phyloP scores from a whole-genome alignment of 2,888 invertebrate species.

The Lasioglossum lativentre region DNA sequence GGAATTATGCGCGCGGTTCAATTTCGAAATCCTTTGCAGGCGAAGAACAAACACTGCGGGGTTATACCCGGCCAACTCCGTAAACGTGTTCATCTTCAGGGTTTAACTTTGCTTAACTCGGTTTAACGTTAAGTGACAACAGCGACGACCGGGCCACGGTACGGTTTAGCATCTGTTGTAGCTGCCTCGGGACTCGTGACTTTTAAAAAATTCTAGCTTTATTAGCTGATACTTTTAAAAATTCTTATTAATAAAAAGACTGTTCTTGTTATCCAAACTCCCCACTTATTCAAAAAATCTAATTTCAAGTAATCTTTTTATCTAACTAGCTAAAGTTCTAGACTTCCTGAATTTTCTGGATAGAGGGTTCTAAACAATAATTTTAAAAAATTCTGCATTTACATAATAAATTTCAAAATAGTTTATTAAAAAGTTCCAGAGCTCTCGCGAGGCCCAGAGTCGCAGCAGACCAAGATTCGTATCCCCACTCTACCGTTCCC shows the following conservation, averaged over 20 bases:
- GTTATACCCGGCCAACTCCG: slow-evolving; percentile 22
- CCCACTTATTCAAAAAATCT: no score
- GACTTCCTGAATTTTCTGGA: no score
- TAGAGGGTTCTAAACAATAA: no score
- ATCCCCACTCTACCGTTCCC: no score
- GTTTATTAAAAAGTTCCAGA: no score
- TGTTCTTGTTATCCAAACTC: background rate
- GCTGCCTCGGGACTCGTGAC: background rate
- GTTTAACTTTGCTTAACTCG: slow-evolving; percentile 32
- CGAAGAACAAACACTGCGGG: slow-evolving; percentile 8
- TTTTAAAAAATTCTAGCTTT: background rate
- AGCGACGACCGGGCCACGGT: background rate
- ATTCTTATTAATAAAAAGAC: no score
- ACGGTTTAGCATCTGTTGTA: background rate
- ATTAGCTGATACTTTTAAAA: background rate
- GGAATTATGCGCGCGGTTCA: slow-evolving; percentile 10
- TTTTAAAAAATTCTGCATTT: no score
- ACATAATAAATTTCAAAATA: no score
- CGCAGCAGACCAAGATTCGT: no score
- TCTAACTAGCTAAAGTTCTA: no score
- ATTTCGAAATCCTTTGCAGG: slow-evolving; percentile 24
- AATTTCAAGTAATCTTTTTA: no score
- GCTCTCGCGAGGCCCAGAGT: no score
- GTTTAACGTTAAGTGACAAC: slow-evolving; percentile 18
- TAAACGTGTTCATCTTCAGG: slow-evolving; percentile 13